phyloP scores from a whole-genome alignment of 1,140 invertebrate genomes.

The Piezodorus guildinii region DNA sequence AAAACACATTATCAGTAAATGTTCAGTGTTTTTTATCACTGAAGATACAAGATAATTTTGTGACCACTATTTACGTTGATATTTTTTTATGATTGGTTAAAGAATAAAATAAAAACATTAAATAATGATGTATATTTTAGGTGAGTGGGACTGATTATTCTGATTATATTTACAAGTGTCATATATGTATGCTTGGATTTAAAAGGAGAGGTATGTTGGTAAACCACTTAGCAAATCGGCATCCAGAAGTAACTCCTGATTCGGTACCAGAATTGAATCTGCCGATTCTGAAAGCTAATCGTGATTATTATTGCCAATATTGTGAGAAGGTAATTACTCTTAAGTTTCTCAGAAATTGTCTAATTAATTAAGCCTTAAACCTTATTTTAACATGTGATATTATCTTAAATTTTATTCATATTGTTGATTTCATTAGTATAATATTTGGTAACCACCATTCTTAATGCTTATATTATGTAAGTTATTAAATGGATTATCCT shows the following conservation, averaged over 20 bases:
- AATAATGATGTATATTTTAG: constrained; percentile 17
- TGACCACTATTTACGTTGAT: neutral
- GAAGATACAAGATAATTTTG: neutral
- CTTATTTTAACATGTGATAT: too few relatives aligned
- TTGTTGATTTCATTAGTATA: too few relatives aligned
- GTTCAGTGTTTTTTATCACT: neutral
- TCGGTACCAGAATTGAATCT: constrained; percentile 70
- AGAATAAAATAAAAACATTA: neutral
- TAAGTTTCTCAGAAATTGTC: too few relatives aligned
- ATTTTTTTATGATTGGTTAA: neutral
- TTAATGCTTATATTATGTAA: too few relatives aligned
- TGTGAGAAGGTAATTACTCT: constrained; percentile 69
- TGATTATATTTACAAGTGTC: constrained; percentile 70
- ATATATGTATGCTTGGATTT: constrained; percentile 66
- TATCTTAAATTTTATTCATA: too few relatives aligned
- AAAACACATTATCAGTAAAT: too few relatives aligned
- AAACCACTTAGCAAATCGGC: constrained; percentile 73
- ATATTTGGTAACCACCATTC: too few relatives aligned
- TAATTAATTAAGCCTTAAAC: too few relatives aligned
- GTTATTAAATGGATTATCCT: too few relatives aligned
- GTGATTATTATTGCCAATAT: constrained; percentile 75
- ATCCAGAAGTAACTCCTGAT: constrained; percentile 62
- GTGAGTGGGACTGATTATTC: constrained; percentile 40
- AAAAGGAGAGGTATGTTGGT: constrained; percentile 74
- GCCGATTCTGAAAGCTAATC: constrained; percentile 65